Evolutionary conservation across 2,113 vertebrate genomes (phyloP), one percentile per base, ranked within the genome.

Genomic region (Oryzias celebensis): DNA sequence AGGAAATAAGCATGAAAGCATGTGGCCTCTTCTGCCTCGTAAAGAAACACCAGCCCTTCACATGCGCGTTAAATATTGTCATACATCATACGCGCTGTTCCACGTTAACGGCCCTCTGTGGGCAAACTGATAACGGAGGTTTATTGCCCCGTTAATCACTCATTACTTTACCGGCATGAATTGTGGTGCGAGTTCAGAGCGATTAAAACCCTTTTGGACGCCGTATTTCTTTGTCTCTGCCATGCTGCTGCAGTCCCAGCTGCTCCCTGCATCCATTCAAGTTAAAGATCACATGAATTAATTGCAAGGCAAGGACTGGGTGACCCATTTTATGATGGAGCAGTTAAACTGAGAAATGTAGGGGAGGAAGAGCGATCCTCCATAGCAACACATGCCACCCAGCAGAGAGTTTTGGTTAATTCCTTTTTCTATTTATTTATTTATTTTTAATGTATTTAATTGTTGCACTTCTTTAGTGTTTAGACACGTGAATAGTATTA

Each of bases 281-380:
- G 41, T 59, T 56, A 7, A 51, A 75, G 62, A 61, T 81, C 75
- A 65, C 81, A 78, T 81, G 67, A 85, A 85, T 82, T 80, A 83
- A 84, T 77, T 80, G 84, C 68, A 17, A 69, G 61, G 58, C 14
- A 26, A 75, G 66, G 62, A 83, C 70, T 64, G 68, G 68, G 60
- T 83, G 84, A 88, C 77, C 81, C 82, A 81, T 78, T 87, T 86
- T 76, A 79, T 68, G 67, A 54, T 14, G 52, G 72, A 69, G 72
- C 58, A 36, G 65, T 69, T 65, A 66, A 82, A 64, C 68, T 50
- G 57, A 68, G 50, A 63, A 41, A 50, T 7, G 56, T 10, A 14
- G 50, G 23, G 24, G 14, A 36, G 44, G 26, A 22, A 10, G 5
- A 2, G 24, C 2, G 1, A 18, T 41, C 66, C 58, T 45, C 36